phyloP scores from a whole-genome alignment of 2,888 invertebrate genomes.

The Melitaea athalia region DNA sequence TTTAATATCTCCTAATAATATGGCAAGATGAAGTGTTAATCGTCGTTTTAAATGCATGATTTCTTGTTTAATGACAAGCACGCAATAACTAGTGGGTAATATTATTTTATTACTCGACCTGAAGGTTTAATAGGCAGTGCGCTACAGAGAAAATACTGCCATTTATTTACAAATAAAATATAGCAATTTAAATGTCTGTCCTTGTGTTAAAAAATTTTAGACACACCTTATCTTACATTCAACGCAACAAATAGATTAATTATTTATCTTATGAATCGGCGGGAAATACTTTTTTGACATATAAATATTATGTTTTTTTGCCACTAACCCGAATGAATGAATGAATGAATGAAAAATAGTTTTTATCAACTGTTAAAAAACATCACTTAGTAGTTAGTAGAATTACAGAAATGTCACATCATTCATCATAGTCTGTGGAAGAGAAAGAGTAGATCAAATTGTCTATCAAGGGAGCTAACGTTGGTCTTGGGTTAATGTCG shows the following conservation, averaged over 20 bases:
- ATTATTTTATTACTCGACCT: neutral
- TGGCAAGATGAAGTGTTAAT: neutral
- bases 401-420: neutral
- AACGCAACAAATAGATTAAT: neutral
- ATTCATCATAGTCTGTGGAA: neutral
- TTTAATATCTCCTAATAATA: neutral
- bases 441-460: neutral
- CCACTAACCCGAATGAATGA: too few species aligned
- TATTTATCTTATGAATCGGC: neutral
- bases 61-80: neutral
- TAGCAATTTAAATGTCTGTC: conserved; percentile 2
- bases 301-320: too few species aligned
- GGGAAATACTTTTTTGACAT: neutral
- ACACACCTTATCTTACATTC: conserved; percentile 3
- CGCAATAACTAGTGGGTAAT: neutral
- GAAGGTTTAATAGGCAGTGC: neutral
- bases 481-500: neutral
- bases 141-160: neutral
- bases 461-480: conserved; percentile 3
- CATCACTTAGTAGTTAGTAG: neutral
- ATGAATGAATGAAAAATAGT: too few species aligned
- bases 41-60: conserved; percentile 1
- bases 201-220: neutral
- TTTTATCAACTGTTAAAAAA: too few species aligned
- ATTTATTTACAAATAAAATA: neutral